Base-by-base conservation (phyloP, 2,888 invertebrate genomes). In the Mythimna loreyi region DNA sequence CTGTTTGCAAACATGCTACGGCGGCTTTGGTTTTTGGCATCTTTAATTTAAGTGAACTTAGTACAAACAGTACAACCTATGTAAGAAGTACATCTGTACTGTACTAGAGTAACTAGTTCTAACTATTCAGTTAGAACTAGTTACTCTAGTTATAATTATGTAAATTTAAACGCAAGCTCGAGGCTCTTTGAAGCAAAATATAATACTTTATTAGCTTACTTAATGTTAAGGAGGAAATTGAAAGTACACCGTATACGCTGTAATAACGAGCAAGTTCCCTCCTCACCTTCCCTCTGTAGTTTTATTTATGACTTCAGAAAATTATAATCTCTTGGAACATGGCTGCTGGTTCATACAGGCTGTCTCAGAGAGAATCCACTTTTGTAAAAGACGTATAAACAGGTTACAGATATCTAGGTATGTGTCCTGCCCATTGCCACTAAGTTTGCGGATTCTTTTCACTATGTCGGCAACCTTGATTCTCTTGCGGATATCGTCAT, bases 281-380 rank as follows among this genome's bases (percentile, higher is more conserved):
- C n/a, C n/a, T n/a, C n/a, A n/a, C 23, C 49, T 62, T 33, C 30
- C 33, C 13, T 25, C 36, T 11, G 33, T n/a, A 3, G 9, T 30
- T 40, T 61, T 60, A 67, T 80, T 67, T 67, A 66, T 80, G 58
- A 45, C 36, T 43, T 73, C 30, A 21, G 45, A 50, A 58, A 80
- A 13, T 28, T 21, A 21, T 55, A 21, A 40, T 19, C 28, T 28
- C 28, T 28, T 25, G 1, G 6, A 21, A 25, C 40, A 49, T 19
- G 16, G 1, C 23, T 25, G 1, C 30, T 2, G 13, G 28, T 28
- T 43, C 5, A 40, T 28, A 40, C 13, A 36, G 36, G 3, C 36
- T 13, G 13, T 36, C 4, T 13, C 13, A 13, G 36, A 36, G 1
- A 13, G 2, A 36, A 36, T 36, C 4, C 11, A 36, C 13, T 33